Evolutionary conservation across 1,140 invertebrate species (phyloP).

Genomic region (Penaeus vannamei): DNA sequence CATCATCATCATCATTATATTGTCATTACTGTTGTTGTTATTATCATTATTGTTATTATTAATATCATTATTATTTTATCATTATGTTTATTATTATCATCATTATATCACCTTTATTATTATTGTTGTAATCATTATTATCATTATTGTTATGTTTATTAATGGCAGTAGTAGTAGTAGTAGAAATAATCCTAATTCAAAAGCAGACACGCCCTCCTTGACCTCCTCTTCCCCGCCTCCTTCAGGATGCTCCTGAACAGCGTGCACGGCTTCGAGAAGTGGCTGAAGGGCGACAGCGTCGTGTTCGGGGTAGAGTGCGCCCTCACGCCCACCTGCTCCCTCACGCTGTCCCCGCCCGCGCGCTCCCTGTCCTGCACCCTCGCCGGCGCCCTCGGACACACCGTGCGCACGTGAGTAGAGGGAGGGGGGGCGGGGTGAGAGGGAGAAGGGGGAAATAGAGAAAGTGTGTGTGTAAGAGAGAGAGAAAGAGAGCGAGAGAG

Average conservation of each 20-base stretch:
- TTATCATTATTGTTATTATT: too few species aligned
- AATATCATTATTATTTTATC: too few species aligned
- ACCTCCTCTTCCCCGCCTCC: neutral
- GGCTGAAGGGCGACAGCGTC: slow-evolving; percentile 40
- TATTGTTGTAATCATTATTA: too few species aligned
- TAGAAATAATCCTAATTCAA: too few species aligned
- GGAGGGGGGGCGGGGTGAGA: neutral
- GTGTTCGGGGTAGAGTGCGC: slow-evolving; percentile 54
- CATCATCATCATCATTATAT: too few species aligned
- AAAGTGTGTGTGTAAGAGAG: neutral
- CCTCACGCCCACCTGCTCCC: slow-evolving; percentile 42
- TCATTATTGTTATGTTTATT: too few species aligned
- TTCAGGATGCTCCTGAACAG: slow-evolving; percentile 56
- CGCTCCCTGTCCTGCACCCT: slow-evolving; percentile 45
- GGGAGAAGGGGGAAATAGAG: neutral
- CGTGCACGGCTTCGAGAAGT: slow-evolving; percentile 42
- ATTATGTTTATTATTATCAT: too few species aligned
- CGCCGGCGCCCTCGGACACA: slow-evolving; percentile 55
- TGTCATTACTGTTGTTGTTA: too few species aligned
- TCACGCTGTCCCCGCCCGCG: slow-evolving; percentile 45
- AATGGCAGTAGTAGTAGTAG: too few species aligned
- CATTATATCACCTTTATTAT: too few species aligned
- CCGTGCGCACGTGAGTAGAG: slow-evolving; percentile 43
- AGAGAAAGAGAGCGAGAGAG: neutral
- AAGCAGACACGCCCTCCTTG: too few species aligned